Evolutionary conservation across 2,797 vertebrate species (phyloP).

Genomic region (Tragelaphus oryx): DNA sequence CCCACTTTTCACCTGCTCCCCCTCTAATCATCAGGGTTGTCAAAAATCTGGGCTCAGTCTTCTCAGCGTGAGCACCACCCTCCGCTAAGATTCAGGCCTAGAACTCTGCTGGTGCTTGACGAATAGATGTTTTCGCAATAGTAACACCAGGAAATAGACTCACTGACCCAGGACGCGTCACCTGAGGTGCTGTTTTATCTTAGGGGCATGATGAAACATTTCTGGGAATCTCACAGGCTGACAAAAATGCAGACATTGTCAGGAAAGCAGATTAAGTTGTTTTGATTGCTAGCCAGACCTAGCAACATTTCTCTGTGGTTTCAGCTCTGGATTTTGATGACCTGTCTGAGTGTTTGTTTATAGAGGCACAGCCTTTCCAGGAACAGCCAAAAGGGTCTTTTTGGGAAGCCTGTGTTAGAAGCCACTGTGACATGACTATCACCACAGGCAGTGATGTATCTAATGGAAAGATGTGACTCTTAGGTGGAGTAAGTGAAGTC

Average conservation of each 20-base stretch:
- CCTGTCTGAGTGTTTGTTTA: not conserved
- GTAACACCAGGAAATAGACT: not conserved
- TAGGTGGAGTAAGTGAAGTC: not conserved
- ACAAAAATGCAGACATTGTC: not conserved
- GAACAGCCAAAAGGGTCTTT: not conserved
- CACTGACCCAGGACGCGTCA: not conserved
- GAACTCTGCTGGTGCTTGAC: not conserved
- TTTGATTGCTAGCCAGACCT: not conserved
- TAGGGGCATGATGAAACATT: not conserved
- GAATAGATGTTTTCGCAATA: not conserved
- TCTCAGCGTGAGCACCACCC: fast-evolving
- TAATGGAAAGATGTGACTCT: fast-evolving
- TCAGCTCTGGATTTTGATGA: not conserved
- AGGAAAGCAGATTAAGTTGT: not conserved
- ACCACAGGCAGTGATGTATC: not conserved
- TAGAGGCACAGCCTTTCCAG: not conserved
- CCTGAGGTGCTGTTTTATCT: not conserved
- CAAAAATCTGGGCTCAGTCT: not conserved
- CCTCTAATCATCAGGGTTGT: not conserved
- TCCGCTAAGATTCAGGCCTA: not conserved
- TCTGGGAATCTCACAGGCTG: not conserved
- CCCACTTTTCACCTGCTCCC: not conserved
- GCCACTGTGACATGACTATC: no score
- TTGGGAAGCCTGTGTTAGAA: not conserved
- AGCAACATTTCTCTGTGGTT: not conserved